Evolutionary conservation across 2,797 vertebrate species (phyloP), one percentile per base, ranked within the genome.

Genomic region (Sebastiscus tertius): DNA sequence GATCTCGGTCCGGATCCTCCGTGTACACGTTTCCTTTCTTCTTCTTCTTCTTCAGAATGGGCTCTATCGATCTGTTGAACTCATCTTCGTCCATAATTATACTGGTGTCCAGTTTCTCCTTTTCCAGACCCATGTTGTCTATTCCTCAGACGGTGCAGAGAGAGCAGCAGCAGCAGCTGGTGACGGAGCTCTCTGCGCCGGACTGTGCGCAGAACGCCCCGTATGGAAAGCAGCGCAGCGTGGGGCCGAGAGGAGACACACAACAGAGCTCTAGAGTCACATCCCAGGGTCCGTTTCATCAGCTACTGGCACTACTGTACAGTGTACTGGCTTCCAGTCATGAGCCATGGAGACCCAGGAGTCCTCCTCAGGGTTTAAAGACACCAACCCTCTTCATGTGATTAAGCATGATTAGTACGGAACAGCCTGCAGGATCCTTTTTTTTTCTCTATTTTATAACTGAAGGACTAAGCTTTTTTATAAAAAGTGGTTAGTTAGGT

Each of bases 81-180:
- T 95, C 93, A 2, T 96, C 94, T 12, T 94, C 91, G 70, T 96
- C 94, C 96, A 98, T 96, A 65, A 97, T 96, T 52, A 98, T 95
- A 60, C 96, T 96, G 2, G 95, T 96, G 70, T 98, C 97, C 26
- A 90, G 90, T 60, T 95, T 97, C 92, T 97, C 97, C 31, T 94
- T 97, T 81, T 98, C 96, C 84, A 98, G 93, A 73, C 97, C 97
- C 97, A 99, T 98, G 76, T 83, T 84, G 55, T 39, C 3, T 64
- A 1, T 4, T 49, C 26, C 8, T 49, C 26, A n/a, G 66, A 58
- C 77, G 70, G 80, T 9, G 68, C 70, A 2, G 62, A 54, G 63
- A 78, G 18, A n/a, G n/a, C n/a, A 61, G 62, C 61, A 20, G 86
- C 75, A 61, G 62, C 61, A 26, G 86, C 75, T 69, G 84, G 76